These are phyloP conservation scores for Agelas oroides DNA, from an alignment of 37 sponge, comb jelly and placozoan species.

Conservation along the genomic window DNA sequence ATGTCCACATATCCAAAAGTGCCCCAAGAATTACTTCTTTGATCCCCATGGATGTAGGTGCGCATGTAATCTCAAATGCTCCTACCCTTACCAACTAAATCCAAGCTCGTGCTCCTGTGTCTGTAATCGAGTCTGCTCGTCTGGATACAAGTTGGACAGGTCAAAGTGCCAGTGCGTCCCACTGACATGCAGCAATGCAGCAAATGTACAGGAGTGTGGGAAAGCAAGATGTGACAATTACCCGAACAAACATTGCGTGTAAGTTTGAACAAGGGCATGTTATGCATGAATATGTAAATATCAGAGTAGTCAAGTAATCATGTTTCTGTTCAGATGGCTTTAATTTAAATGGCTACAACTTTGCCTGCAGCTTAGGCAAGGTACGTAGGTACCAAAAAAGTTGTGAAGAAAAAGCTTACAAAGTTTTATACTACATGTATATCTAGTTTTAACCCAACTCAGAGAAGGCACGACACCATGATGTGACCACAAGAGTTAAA, in stretches of 20 bases:
- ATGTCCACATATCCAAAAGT: neutral
- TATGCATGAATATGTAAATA: too few species aligned
- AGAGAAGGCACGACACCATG: too few species aligned
- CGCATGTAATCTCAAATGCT: constrained; percentile 20
- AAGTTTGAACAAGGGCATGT: constrained; percentile 15
- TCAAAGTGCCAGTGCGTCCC: constrained; percentile 45
- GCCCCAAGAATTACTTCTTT: neutral
- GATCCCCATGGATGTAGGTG: constrained; percentile 6
- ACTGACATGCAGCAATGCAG: constrained; percentile 38
- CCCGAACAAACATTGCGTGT: constrained; percentile 54
- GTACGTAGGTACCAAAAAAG: too few species aligned
- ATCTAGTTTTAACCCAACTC: too few species aligned
- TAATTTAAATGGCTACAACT: too few species aligned
- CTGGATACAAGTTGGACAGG: constrained; percentile 23
- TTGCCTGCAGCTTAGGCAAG: too few species aligned
- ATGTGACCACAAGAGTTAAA: too few species aligned
- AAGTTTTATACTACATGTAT: too few species aligned
- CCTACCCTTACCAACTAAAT: constrained; percentile 35
- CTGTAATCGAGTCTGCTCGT: constrained; percentile 43
- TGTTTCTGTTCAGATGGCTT: too few species aligned
- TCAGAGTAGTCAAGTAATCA: too few species aligned
- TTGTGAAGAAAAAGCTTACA: too few species aligned
- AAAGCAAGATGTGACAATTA: constrained; percentile 48
- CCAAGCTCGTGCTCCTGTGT: constrained; percentile 46
- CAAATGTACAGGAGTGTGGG: constrained; percentile 36